phyloP scores from a whole-genome alignment of 2,113 vertebrate genomes.

The Corythoichthys haematopterus region DNA sequence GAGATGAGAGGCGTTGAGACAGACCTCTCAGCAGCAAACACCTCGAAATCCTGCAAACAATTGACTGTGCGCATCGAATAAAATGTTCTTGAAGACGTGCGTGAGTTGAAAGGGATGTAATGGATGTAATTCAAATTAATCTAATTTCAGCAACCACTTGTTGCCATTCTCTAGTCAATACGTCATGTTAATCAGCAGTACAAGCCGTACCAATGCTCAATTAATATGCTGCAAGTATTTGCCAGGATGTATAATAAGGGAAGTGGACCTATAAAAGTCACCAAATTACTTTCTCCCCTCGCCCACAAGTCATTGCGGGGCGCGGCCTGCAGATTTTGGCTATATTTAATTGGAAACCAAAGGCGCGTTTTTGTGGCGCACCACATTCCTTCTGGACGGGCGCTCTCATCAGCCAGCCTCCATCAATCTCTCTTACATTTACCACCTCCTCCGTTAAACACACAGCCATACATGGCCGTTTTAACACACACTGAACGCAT shows the following conservation, averaged over 20 bases:
- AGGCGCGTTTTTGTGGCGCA: slow-evolving; percentile 48
- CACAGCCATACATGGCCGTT: slow-evolving; percentile 32
- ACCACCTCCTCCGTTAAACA: slow-evolving; percentile 49
- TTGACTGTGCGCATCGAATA: not conserved
- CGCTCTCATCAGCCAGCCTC: slow-evolving; percentile 57
- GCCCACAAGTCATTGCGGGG: slow-evolving; percentile 42
- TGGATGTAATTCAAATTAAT: not conserved
- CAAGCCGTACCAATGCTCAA: not conserved
- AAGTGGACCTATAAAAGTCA: slow-evolving; percentile 42
- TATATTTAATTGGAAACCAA: slow-evolving; percentile 35
- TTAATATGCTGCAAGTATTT: not conserved
- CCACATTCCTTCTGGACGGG: slow-evolving; percentile 60
- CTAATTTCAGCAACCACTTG: not conserved
- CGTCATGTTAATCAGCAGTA: not conserved
- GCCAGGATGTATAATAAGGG: slow-evolving; percentile 10
- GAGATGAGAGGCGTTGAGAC: slow-evolving; percentile 69
- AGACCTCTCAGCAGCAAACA: not conserved
- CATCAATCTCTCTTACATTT: slow-evolving; percentile 55
- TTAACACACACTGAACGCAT: slow-evolving; percentile 88
- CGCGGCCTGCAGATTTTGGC: slow-evolving; percentile 48
- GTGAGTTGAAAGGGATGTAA: not conserved
- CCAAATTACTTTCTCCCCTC: slow-evolving; percentile 7
- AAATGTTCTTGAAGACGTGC: not conserved
- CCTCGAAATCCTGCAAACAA: not conserved
- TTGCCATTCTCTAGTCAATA: not conserved